Evolutionary conservation across 2,797 vertebrate species (phyloP), one percentile per base, ranked within the genome.

Genomic region (Coendou prehensilis): DNA sequence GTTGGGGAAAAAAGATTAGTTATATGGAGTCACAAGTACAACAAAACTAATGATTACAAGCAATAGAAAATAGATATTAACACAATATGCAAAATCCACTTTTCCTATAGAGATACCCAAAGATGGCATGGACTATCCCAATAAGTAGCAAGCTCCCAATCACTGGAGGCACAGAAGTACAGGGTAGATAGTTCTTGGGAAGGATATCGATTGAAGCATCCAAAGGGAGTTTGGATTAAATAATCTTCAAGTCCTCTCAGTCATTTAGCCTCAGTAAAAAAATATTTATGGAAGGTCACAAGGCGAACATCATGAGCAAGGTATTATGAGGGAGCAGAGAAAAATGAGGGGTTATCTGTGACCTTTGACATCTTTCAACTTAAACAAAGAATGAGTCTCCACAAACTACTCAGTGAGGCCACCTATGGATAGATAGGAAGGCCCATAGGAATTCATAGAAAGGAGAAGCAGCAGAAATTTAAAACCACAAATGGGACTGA

Each of bases 1-100:
- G 59, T n/a, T 22, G 23, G 20, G 87, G 86, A 89, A 80, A 87
- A 95, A 86, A 88, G 57, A 64, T 37, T 28, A 76, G 41, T 83
- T 92, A 69, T 61, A 33, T 37, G 9, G 28, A 17, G 28, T 64
- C 6, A 26, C 26, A 93, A 92, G 52, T 33, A 33, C 6, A 59
- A 64, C 7, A 61, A 67, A 84, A 92, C 47, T 79, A 91, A 50
- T 64, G 30, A 80, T 30, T 45, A 28, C 50, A 93, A 81, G 22
- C 54, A 41, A 82, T 1, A 18, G 28, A 69, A 47, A 71, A 61
- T 9, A 89, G 54, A 59, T 73, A 30, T 50, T 23, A 91, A 80
- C 30, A 50, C 23, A 33, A 41, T 52, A 57, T 28, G 13, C 18
- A 56, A 93, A 76, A 61, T 52, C 33, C 71, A 87, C 41, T 86